These are phyloP conservation scores for Apodemus speciosus DNA, from an alignment of 2,113 vertebrate genomes.

Conservation along the genomic window DNA sequence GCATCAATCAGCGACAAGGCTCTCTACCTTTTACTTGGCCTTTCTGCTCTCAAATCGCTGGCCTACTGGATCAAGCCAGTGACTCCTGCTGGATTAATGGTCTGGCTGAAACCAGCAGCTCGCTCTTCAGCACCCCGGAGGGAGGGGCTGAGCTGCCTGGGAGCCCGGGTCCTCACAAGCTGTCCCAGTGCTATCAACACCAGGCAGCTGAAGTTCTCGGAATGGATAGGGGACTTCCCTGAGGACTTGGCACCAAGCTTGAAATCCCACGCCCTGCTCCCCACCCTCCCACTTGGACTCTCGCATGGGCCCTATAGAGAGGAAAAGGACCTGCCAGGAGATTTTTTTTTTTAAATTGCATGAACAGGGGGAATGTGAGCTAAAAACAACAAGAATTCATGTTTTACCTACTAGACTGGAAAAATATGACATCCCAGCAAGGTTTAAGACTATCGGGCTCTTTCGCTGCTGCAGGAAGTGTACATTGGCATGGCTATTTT, in stretches of 20 bases:
- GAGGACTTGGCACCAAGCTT: not conserved
- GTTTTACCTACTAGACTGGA: constrained; percentile 55
- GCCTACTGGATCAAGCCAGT: not conserved
- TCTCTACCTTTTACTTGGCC: not conserved
- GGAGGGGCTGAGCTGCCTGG: not conserved
- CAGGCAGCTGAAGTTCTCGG: constrained; percentile 13
- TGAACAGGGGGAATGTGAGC: constrained; percentile 36
- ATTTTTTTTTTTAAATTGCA: not conserved
- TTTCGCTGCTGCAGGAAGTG: constrained; percentile 23
- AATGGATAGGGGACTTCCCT: not conserved
- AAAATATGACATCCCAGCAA: constrained; percentile 51
- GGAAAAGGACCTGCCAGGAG: not conserved
- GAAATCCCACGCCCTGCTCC: not conserved
- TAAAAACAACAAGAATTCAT: constrained; percentile 47
- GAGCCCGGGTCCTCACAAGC: constrained; percentile 38
- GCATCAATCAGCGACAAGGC: constrained; percentile 1
- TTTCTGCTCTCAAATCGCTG: not conserved
- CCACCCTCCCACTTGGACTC: not conserved
- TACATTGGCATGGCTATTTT: constrained; percentile 24
- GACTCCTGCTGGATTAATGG: constrained; percentile 11
- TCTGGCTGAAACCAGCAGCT: constrained; percentile 34
- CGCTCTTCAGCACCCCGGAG: not conserved
- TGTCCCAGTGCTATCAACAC: not conserved
- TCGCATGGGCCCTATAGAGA: constrained; percentile 1
- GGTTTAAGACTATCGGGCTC: not conserved